Base-by-base conservation (phyloP, 2,797 vertebrate genomes). In the Brachymystax lenok region DNA sequence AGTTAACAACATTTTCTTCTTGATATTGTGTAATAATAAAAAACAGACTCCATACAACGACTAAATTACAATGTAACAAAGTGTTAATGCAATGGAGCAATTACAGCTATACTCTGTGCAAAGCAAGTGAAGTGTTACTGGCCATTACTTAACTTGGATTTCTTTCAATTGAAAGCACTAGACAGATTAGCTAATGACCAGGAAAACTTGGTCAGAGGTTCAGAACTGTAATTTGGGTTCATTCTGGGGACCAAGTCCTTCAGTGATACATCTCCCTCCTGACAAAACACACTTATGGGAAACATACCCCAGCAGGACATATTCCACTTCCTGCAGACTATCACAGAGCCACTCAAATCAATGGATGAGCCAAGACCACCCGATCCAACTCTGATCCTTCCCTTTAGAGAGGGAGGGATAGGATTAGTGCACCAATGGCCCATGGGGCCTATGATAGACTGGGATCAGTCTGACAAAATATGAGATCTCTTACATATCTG, bases 401-500 rank as follows among this genome's bases (percentile, higher is more conserved):
- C 88, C 83, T 82, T 88, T 84, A 54, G 78, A 46, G 40, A 46
- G 40, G 79, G 79, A 71, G 87, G 82, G 87, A 85, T 16, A 78
- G 89, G 88, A 90, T 91, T 91, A 90, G 87, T 79, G 79, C 81
- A 77, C 33, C 40, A 76, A 79, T 21, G 35, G 52, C 85, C 74
- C 71, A 51, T 54, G 16, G 81, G 78, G 78, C 74, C 76, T 72
- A 5, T 59, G 77, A 69, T 76, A 86, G 77, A 82, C 83, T 79
- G 80, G 85, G 85, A 86, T 86, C 84, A 85, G 81, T 85, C 81
- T 77, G 89, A 88, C 86, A 88, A 89, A 90, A 84, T 84, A 80
- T 46, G 10, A 46, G 40, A 46, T 89, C 82, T 88, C 83, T 84
- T 74, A 86, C 86, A 66, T 40, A 61, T 51, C 71, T 21, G 67